Evolutionary conservation across 30 jellyfish, hydroid and myxozoan genomes (phyloP).

Genomic region (Aurelia coerulea): DNA sequence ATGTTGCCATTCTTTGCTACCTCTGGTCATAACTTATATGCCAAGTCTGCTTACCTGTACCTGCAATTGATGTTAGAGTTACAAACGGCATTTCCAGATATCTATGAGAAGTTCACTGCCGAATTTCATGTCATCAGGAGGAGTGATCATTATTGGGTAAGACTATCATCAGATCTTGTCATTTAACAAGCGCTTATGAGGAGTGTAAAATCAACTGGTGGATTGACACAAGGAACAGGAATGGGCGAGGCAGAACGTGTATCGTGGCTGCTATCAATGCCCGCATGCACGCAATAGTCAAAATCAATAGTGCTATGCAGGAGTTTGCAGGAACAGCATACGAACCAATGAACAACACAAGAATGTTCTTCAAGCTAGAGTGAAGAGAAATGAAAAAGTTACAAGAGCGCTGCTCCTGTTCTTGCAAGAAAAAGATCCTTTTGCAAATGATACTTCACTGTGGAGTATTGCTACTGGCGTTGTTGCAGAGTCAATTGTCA

Average conservation of each 20-base stretch:
- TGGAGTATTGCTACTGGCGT: no score
- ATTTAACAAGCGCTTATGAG: neutral
- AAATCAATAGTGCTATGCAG: conserved; percentile 14
- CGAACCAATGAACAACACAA: conserved; percentile 54
- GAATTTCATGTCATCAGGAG: conserved; percentile 26
- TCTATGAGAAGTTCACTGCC: no score
- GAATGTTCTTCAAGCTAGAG: conserved; percentile 20
- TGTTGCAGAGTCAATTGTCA: no score
- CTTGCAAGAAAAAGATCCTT: neutral
- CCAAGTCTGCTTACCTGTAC: no score
- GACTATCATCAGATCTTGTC: conserved; percentile 50
- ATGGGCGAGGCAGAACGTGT: neutral
- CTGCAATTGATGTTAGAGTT: no score
- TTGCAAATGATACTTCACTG: no score
- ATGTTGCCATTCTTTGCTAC: no score
- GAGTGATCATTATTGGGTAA: conserved; percentile 51
- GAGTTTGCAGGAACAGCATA: neutral
- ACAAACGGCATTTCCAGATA: no score
- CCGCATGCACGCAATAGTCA: conserved; percentile 39
- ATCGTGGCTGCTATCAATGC: conserved; percentile 39
- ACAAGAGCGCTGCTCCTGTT: neutral
- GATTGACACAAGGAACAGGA: no score
- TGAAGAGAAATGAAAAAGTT: conserved; percentile 32
- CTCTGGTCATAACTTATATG: no score
- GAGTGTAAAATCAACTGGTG: no score